Evolutionary conservation across 2,113 vertebrate genomes (phyloP).

Genomic region (Spizaetus ornatus): DNA sequence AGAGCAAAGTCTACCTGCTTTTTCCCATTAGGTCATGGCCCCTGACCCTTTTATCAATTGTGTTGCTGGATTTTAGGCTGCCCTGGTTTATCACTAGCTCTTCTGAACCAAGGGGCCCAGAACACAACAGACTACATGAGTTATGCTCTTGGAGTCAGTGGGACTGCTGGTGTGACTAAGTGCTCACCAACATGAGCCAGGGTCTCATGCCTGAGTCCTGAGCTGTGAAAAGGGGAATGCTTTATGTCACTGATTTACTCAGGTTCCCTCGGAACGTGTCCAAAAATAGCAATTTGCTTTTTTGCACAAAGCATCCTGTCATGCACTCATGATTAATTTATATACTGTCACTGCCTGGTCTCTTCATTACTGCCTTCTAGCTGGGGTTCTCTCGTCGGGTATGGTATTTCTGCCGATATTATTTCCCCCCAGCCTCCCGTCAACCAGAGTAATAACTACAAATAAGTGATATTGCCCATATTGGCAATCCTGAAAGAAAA

Average conservation of each 20-base stretch:
- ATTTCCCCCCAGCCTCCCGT: slow-evolving; percentile 7
- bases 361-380: slow-evolving; percentile 11
- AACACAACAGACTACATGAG: not conserved
- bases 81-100: not conserved
- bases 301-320: slow-evolving; percentile 41
- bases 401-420: not conserved
- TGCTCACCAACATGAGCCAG: slow-evolving; percentile 31
- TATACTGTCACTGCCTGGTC: not conserved
- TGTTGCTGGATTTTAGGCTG: not conserved
- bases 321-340: slow-evolving; percentile 15
- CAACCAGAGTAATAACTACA: not conserved
- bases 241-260: slow-evolving; percentile 54
- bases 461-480: not conserved
- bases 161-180: slow-evolving; percentile 13
- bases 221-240: slow-evolving; percentile 31
- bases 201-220: not conserved
- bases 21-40: not conserved
- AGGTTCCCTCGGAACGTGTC: not conserved
- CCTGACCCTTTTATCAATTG: not conserved
- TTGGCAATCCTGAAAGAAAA: slow-evolving; percentile 12
- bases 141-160: not conserved
- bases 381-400: not conserved
- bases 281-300: slow-evolving; percentile 32
- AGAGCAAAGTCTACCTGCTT: not conserved
- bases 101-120: not conserved